Evolutionary conservation across 1,140 invertebrate genomes (phyloP).

Genomic region (Galleria mellonella): DNA sequence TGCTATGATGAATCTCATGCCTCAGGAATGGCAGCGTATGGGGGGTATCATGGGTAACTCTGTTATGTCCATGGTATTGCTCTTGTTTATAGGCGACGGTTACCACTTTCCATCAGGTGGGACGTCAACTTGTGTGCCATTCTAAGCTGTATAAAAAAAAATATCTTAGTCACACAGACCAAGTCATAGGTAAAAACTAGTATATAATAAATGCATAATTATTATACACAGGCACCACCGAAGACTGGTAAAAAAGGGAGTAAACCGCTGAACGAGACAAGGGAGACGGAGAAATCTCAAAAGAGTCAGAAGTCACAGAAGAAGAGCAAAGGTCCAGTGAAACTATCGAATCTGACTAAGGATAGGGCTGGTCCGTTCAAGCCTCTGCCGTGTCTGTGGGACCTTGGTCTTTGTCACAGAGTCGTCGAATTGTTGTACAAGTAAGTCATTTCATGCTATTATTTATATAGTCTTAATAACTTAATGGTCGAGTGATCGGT

Average conservation of each 20-base stretch:
- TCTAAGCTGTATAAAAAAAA: too few species aligned
- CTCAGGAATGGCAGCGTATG: too few species aligned
- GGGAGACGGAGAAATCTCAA: slow-evolving; percentile 32
- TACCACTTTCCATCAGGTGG: too few species aligned
- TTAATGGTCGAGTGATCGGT: too few species aligned
- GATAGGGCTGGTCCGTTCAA: slow-evolving; percentile 53
- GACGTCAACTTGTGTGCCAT: too few species aligned
- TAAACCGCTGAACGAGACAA: slow-evolving; percentile 41
- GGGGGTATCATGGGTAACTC: too few species aligned
- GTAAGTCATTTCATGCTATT: slow-evolving; percentile 17
- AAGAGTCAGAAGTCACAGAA: slow-evolving; percentile 44
- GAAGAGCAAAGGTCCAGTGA: slow-evolving; percentile 29
- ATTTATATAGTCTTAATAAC: neutral
- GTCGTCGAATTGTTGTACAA: slow-evolving; percentile 44
- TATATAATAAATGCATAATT: too few species aligned
- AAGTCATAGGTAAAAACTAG: too few species aligned
- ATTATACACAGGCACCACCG: slow-evolving; percentile 28
- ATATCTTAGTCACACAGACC: too few species aligned
- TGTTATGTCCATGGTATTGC: too few species aligned
- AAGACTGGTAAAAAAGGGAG: slow-evolving; percentile 41
- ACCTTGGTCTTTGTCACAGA: slow-evolving; percentile 33
- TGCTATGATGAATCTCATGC: too few species aligned
- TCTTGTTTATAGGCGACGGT: too few species aligned
- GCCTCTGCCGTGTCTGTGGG: slow-evolving; percentile 51
- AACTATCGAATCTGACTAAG: slow-evolving; percentile 38